Base-by-base conservation (phyloP, 2,113 vertebrate genomes). In the Chloroceryle aenea region DNA sequence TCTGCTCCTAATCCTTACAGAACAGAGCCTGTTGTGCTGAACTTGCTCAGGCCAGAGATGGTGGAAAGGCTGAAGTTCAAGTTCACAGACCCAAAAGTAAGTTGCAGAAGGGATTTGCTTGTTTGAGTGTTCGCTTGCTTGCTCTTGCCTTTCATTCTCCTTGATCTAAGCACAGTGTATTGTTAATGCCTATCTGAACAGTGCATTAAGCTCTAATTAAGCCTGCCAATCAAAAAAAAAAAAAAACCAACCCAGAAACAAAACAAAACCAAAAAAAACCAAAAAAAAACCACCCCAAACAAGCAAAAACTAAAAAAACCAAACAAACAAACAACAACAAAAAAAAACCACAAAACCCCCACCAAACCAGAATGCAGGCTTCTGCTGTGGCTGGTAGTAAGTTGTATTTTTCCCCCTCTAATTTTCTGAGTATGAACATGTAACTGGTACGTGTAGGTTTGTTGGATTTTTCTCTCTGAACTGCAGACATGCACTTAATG, bases 51-150 rank as follows among this genome's bases (percentile, higher is more conserved):
- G 89, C 98, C 98, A 52, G 97, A 98, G 92, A 98, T 99, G 98
- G 98, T 98, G 61, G 98, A 98, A 97, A 99, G 98, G 93, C 98
- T 99, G 94, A 99, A 99, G 97, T 98, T 97, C 96, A 99, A 98
- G 97, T 99, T 98, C 97, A 98, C 98, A 95, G 98, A 98, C 95
- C 98, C 98, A 27, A 98, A 98, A 97, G 98, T 99, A 97, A 99
- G 98, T 98, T 97, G 95, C 77, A 91, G 88, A 92, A 96, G 78
- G 90, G 69, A 78, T 52, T 50, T 59, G 36, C 61, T 89, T 83
- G 86, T 93, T 91, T 81, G 79, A 75, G 53, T 32, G 0, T 84
- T 92, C 2, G 4, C 81, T 87, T 45, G 50, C 76, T 89, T 75
- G 81, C 75, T 80, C n/a, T 88, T 76, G 52, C 88, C 48, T 89